These are phyloP conservation scores for Triops longicaudatus DNA, from an alignment of 1,140 invertebrate species.

Conservation along the genomic window DNA sequence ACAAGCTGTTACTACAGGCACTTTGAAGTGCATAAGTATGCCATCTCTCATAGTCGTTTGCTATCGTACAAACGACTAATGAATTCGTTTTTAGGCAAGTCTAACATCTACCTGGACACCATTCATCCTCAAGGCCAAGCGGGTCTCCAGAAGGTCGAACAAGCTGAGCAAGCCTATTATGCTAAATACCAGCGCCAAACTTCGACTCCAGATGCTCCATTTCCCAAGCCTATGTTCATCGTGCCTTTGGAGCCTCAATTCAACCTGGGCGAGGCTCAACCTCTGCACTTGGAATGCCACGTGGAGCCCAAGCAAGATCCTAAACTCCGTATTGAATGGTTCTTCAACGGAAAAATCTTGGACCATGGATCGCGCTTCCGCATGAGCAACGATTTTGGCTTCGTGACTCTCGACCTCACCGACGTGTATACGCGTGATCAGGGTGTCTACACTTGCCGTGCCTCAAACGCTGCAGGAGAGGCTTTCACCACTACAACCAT, in stretches of 20 bases:
- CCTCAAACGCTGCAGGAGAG: slow-evolving; percentile 75
- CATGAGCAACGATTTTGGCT: slow-evolving; percentile 83
- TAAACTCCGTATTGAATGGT: slow-evolving; percentile 87
- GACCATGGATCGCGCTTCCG: slow-evolving; percentile 77
- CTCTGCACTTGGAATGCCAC: slow-evolving; percentile 82
- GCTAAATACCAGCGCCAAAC: slow-evolving; percentile 56
- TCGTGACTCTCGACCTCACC: slow-evolving; percentile 77
- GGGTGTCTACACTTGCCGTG: slow-evolving; percentile 86
- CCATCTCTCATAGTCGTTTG: not conserved
- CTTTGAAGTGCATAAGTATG: slow-evolving; percentile 62
- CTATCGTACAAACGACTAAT: slow-evolving; percentile 32
- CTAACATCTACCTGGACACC: slow-evolving; percentile 70
- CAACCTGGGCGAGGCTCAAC: slow-evolving; percentile 77
- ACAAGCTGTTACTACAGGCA: slow-evolving; percentile 69
- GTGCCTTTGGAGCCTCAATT: slow-evolving; percentile 71
- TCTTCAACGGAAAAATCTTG: slow-evolving; percentile 79
- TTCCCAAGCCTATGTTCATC: slow-evolving; percentile 78
- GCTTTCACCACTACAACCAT: slow-evolving; percentile 84
- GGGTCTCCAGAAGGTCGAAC: slow-evolving; percentile 73
- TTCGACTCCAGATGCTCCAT: slow-evolving; percentile 60
- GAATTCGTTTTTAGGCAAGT: slow-evolving; percentile 42
- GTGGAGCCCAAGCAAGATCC: slow-evolving; percentile 95
- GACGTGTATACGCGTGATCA: slow-evolving; percentile 88
- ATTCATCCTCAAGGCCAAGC: slow-evolving; percentile 78
- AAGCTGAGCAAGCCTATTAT: slow-evolving; percentile 66